Evolutionary conservation across 2,113 vertebrate genomes (phyloP).

Genomic region (Toxostoma redivivum): DNA sequence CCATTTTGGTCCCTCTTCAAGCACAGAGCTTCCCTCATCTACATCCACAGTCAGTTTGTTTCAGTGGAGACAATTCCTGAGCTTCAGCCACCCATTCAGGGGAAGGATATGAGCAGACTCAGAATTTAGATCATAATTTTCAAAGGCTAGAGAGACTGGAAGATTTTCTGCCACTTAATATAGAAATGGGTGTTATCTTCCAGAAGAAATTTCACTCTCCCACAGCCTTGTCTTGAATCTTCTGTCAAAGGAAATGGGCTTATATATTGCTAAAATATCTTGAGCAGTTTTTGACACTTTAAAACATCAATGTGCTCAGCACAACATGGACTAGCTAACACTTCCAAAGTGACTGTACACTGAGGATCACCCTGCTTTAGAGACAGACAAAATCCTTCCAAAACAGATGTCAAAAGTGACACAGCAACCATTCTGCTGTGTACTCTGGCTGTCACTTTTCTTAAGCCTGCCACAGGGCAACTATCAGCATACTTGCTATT

Average conservation of each 20-base stretch:
- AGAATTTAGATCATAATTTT: constrained; percentile 16
- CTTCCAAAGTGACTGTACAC: neutral
- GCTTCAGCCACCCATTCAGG: neutral
- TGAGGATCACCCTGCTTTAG: neutral
- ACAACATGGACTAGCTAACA: neutral
- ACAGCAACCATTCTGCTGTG: neutral
- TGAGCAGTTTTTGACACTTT: neutral
- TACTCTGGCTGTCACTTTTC: neutral
- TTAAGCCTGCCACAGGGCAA: neutral
- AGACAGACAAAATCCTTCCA: neutral
- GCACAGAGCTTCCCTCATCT: neutral
- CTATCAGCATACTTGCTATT: neutral
- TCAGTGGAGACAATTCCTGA: neutral
- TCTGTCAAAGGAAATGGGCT: neutral
- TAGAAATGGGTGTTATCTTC: constrained; percentile 40
- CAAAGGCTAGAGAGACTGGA: neutral
- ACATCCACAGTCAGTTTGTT: neutral
- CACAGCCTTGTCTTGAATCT: neutral
- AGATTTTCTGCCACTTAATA: constrained; percentile 6
- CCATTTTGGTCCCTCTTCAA: neutral
- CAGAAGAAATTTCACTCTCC: constrained; percentile 29
- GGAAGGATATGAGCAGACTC: neutral
- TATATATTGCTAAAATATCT: constrained; percentile 8
- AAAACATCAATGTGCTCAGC: neutral
- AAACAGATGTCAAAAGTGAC: constrained; percentile 23